Evolutionary conservation across 2,113 vertebrate species (phyloP), one percentile per base, ranked within the genome.

Genomic region (Pteronura brasiliensis): DNA sequence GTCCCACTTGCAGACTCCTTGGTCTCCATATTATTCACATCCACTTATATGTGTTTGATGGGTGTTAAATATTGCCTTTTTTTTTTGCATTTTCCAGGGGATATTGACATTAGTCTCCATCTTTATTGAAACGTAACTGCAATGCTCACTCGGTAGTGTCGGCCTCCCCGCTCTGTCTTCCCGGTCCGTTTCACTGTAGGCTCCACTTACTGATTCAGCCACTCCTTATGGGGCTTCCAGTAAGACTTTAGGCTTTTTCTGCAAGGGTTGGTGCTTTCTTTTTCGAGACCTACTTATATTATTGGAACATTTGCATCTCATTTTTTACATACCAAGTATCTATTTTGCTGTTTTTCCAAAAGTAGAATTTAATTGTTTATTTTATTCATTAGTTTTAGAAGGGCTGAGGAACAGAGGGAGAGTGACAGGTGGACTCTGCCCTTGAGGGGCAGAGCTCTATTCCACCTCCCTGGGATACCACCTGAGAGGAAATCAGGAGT

Each of bases 271-370:
- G n/a, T 84, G 31, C 18, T 93, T 89, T 69, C 21, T 88, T 81
- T 95, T 81, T 55, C 57, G 59, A 86, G 29, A 61, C 71, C 85
- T 74, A 5, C 4, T n/a, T 83, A 4, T 2, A 31, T n/a, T 88
- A 34, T 49, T 79, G 63, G 47, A 80, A 23, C 6, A 18, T 92
- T 96, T 74, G 36, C 52, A 10, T 69, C 20, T 49, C 4, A 8
- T n/a, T 36, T 88, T 90, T 91, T n/a, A 82, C 17, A 47, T 49
- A 76, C 27, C 21, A 57, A 39, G 55, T 69, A 52, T 88, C 47
- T 91, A 49, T n/a, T 80, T 97, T 65, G 52, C 34, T 39, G 7
- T 65, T 97, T 93, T 79, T 76, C 44, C 85, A 42, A 69, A 93
- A 69, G 10, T n/a, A 31, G 80, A 72, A 65, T 86, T 55, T 82